Conservation (phyloP, 2,888 invertebrate genomes). For the Eupeodes latifasciatus region DNA sequence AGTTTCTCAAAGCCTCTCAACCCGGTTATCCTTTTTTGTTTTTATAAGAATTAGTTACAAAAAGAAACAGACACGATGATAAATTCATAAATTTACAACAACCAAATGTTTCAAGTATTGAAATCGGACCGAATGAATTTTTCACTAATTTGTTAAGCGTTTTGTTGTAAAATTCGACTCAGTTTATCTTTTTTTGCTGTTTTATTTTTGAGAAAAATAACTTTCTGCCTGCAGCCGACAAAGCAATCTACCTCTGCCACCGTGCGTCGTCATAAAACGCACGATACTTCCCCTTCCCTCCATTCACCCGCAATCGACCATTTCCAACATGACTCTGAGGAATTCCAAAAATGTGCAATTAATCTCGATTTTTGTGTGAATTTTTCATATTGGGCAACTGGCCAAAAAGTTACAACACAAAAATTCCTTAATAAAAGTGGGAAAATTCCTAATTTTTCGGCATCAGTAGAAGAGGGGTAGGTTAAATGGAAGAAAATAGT, state of each 20-base stretch:
- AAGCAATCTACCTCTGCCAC: conserved; percentile 34
- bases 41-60: conserved; percentile 15
- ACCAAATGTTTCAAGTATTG: conserved; percentile 39
- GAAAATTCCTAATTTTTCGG: conserved; percentile 8
- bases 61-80: conserved; percentile 7
- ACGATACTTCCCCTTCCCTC: background rate
- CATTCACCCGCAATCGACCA: conserved; percentile 3
- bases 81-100: conserved; percentile 47
- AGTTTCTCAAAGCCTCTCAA: no score
- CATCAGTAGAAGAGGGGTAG: background rate
- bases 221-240: conserved; percentile 47
- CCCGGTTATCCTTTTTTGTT: background rate
- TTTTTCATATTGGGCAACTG: conserved; percentile 52
- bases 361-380: conserved; percentile 77
- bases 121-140: conserved; percentile 50
- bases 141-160: conserved; percentile 51
- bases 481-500: conserved; percentile 22
- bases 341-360: conserved; percentile 79
- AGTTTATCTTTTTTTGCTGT: background rate
- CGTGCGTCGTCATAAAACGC: background rate
- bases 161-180: conserved; percentile 42
- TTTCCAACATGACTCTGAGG: conserved; percentile 61
- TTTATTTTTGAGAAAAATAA: conserved; percentile 14
- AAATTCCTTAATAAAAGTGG: conserved; percentile 61
- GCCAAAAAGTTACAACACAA: conserved; percentile 53